These are phyloP conservation scores for Philopedon plagiatum DNA, from an alignment of 2,888 invertebrate genomes.

Conservation along the genomic window DNA sequence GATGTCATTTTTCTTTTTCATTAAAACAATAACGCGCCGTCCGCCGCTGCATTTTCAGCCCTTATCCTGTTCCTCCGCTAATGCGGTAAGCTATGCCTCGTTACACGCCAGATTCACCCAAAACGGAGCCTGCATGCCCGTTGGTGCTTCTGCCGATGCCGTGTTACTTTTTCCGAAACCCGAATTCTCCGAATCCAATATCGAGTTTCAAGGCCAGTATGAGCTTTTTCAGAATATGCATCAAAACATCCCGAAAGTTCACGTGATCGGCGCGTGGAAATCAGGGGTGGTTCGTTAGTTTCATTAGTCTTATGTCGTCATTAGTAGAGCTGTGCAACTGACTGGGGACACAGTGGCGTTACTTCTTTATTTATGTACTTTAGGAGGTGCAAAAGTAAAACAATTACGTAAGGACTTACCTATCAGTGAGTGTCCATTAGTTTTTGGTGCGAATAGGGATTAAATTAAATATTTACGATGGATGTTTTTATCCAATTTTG, in stretches of 20 bases:
- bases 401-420: no score
- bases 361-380: no score
- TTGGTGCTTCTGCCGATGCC: neutral
- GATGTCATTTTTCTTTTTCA: no score
- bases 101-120: conserved; percentile 10
- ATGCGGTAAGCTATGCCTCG: neutral
- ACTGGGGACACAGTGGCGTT: no score
- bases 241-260: conserved; percentile 5
- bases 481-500: no score
- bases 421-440: no score
- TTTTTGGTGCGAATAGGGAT: no score
- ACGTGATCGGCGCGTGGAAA: neutral
- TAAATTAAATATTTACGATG: no score
- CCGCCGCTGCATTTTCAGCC: conserved; percentile 7
- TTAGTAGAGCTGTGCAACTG: no score
- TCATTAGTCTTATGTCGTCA: neutral
- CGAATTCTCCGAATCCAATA: conserved; percentile 27
- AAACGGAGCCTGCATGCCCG: neutral
- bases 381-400: no score
- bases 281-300: conserved; percentile 12
- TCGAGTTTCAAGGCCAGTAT: conserved; percentile 1
- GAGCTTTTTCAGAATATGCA: neutral
- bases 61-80: conserved; percentile 5
- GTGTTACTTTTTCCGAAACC: conserved; percentile 15
- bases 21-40: neutral